Base-by-base conservation (phyloP, 2,888 invertebrate genomes). In the Stenotaenia linearis region DNA sequence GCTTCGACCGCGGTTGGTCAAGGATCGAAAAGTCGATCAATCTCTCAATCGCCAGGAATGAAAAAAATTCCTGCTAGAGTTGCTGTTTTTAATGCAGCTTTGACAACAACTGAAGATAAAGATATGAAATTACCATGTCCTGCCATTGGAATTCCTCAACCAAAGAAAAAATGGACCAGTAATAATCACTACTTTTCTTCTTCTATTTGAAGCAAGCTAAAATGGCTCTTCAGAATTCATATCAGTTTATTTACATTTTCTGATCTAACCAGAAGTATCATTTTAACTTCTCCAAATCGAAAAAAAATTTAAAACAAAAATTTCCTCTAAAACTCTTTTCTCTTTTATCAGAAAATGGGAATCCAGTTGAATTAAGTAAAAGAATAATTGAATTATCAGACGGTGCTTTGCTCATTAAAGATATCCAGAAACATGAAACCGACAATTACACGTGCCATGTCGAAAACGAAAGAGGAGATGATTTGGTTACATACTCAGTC, bases 371-470 rank as follows among this genome's bases (percentile, higher is more conserved):
- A 28, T 21, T 45, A 23, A 28, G 92, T 78, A 95, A 96, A 83
- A 91, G 94, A 82, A 91, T 95, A 82, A 90, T 94, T 21, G 91
- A 95, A 83, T 88, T 95, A 83, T 93, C 94, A n/a, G 96, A 97
- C 87, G 97, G 97, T 28, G 94, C 96, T 0, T 88, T 97, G 15
- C 91, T 94, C 84, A 94, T 97, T 81, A 93, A 93, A 80, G 93
- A 95, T 82, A 95, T 96, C 0, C 92, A 93, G 76, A 91, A 95
- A 32, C 92, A 92, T 81, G 97, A 97, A 87, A 95, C 95, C 79
- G 97, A 96, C 79, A 96, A 97, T 87, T 97, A 97, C 86, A 93
- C 95, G 0, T 97, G 97, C 87, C 92, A 92, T 83, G 96, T 96
- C 18, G 94, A 95, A 85, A 97, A 97, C 87, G 91, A 92, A 28